These are phyloP conservation scores for Tenthredo amoena DNA, from an alignment of 2,888 invertebrate genomes.

Conservation along the genomic window DNA sequence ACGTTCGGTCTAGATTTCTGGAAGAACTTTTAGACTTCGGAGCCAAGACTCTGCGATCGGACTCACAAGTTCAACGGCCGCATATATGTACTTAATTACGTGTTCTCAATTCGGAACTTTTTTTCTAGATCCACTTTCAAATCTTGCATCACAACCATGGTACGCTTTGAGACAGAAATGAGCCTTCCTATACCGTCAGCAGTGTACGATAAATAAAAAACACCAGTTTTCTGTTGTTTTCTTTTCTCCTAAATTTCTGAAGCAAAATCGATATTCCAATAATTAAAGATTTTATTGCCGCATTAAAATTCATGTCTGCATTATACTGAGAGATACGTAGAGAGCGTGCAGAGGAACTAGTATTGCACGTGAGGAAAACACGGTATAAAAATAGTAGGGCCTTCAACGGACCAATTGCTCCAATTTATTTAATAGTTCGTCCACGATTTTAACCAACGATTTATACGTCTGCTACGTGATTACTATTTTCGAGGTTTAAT, in stretches of 20 bases:
- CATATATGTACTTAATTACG: slow-evolving; percentile 23
- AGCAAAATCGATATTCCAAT: neutral
- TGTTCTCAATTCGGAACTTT: slow-evolving; percentile 31
- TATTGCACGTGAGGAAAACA: slow-evolving; percentile 25
- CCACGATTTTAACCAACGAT: slow-evolving; percentile 36
- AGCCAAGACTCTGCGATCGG: neutral
- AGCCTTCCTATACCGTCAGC: neutral
- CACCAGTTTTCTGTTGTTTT: neutral
- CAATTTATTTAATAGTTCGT: slow-evolving; percentile 44
- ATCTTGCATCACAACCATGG: slow-evolving; percentile 21
- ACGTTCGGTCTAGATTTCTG: neutral
- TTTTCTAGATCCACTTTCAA: slow-evolving; percentile 31
- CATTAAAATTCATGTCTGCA: neutral
- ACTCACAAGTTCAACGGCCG: slow-evolving; percentile 27
- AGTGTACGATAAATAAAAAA: neutral
- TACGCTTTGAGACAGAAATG: neutral
- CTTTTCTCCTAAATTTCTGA: neutral
- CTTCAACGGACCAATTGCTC: slow-evolving; percentile 38
- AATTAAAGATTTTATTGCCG: too few relatives aligned
- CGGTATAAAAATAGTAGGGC: slow-evolving; percentile 33
- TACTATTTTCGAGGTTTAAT: neutral
- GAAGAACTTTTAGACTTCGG: neutral
- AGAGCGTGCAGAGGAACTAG: neutral
- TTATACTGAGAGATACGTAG: neutral
- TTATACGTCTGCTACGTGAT: neutral